Evolutionary conservation across 2,113 vertebrate genomes (phyloP).

Genomic region (Steatornis caripensis): DNA sequence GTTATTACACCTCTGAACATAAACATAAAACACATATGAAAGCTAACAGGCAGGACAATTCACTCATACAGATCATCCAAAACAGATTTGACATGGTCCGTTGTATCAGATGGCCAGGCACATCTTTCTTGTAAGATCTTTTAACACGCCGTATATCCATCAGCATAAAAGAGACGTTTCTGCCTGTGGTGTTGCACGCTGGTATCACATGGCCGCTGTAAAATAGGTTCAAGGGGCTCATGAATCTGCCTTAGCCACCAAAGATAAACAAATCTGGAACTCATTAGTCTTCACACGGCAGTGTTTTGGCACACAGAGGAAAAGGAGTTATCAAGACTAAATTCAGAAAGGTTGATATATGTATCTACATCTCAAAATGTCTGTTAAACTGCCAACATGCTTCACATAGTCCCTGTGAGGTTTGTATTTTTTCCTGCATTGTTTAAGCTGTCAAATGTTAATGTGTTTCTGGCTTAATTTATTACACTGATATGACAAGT

Average conservation of each 20-base stretch:
- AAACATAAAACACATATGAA: constrained; percentile 21
- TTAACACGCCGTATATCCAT: background rate
- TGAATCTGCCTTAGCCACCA: constrained; percentile 63
- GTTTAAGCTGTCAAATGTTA: constrained; percentile 69
- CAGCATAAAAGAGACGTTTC: background rate
- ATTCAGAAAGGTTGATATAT: constrained; percentile 62
- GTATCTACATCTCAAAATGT: constrained; percentile 60
- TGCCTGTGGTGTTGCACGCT: constrained; percentile 12
- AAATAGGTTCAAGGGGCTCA: constrained; percentile 41
- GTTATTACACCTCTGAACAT: constrained; percentile 5
- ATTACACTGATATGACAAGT: constrained; percentile 60
- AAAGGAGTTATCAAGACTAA: constrained; percentile 60
- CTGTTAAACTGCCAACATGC: constrained; percentile 62
- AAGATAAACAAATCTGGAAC: constrained; percentile 67
- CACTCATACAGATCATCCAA: background rate
- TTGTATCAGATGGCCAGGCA: constrained; percentile 28
- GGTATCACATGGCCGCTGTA: constrained; percentile 15
- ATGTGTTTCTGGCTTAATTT: constrained; percentile 67
- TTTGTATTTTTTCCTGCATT: constrained; percentile 59
- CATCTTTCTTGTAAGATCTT: constrained; percentile 19
- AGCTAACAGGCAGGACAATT: constrained; percentile 36
- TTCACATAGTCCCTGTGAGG: constrained; percentile 59
- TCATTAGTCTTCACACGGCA: constrained; percentile 60
- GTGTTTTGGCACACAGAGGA: constrained; percentile 56
- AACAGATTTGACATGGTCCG: background rate